Percentiles rank a stretch among this genome's conserved stretches.
Conservation (phyloP, 2,888 invertebrate species). For the Osedax fenrisi region DNA sequence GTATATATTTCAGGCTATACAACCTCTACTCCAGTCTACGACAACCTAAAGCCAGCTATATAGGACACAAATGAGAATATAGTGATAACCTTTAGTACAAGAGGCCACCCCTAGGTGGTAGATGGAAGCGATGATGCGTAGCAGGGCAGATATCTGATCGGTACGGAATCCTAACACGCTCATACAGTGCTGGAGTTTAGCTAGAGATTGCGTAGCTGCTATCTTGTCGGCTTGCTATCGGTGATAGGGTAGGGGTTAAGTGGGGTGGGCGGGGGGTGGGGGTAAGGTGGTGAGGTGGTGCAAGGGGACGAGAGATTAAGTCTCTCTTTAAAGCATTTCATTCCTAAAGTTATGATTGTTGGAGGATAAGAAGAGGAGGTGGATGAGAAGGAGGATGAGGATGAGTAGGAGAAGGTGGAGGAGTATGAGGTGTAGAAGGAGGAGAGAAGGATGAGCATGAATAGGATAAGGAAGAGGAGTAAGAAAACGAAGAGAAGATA, state of each 20-base stretch:
- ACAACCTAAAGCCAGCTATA: too few relatives aligned
- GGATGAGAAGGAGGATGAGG: background rate
- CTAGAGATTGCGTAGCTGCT: conserved; percentile 66
- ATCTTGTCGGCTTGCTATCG: conserved; percentile 8
- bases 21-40: too few relatives aligned
- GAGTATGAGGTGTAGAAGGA: too few relatives aligned
- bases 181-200: conserved; percentile 67
- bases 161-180: conserved; percentile 65
- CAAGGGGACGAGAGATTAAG: background rate
- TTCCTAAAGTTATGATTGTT: background rate
- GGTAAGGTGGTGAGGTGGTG: background rate
- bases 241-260: background rate
- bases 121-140: conserved; percentile 78
- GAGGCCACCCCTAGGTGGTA: conserved; percentile 75
- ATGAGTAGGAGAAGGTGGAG: background rate
- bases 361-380: background rate
- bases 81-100: conserved; percentile 51
- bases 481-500: too few relatives aligned
- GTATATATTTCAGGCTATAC: too few relatives aligned
- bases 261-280: background rate
- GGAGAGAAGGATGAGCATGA: too few relatives aligned
- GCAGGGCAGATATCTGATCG: conserved; percentile 68
- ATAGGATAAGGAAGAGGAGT: too few relatives aligned
- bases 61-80: too few relatives aligned
- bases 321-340: background rate